A percentile compares a stretch with the other conserved stretches of the same genome.
Conservation (phyloP, 2,113 vertebrate genomes). For the Dryoscopus gambensis region DNA sequence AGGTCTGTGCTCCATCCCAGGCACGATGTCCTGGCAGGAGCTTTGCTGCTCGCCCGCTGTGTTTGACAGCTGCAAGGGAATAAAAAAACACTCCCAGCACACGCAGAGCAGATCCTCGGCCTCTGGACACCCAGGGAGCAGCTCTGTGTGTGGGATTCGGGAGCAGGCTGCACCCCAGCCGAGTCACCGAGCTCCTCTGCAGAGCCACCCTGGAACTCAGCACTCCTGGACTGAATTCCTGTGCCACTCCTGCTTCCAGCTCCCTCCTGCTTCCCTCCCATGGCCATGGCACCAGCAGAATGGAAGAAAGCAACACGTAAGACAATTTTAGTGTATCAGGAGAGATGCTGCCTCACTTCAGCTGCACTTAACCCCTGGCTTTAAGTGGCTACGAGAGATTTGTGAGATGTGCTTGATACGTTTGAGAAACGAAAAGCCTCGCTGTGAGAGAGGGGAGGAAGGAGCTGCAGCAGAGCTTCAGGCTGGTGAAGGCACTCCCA, state of each 20-base stretch:
- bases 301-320: background rate
- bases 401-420: background rate
- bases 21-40: accelerated
- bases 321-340: background rate
- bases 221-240: background rate
- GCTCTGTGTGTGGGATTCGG: background rate
- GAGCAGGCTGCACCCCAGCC: background rate
- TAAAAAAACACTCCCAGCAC: background rate
- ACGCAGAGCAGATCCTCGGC: too few species aligned
- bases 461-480: background rate
- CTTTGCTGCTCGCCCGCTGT: background rate
- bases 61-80: background rate
- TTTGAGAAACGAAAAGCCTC: background rate
- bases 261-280: background rate
- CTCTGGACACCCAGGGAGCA: background rate
- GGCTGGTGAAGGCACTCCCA: background rate
- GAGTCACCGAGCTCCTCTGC: accelerated
- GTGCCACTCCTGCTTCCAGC: background rate
- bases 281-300: background rate
- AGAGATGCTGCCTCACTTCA: background rate
- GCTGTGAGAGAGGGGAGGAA: background rate
- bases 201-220: background rate
- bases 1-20: background rate
- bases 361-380: background rate
- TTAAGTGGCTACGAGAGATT: background rate